Conservation (phyloP, 2,888 invertebrate species). For the Cremastinae sp. region DNA sequence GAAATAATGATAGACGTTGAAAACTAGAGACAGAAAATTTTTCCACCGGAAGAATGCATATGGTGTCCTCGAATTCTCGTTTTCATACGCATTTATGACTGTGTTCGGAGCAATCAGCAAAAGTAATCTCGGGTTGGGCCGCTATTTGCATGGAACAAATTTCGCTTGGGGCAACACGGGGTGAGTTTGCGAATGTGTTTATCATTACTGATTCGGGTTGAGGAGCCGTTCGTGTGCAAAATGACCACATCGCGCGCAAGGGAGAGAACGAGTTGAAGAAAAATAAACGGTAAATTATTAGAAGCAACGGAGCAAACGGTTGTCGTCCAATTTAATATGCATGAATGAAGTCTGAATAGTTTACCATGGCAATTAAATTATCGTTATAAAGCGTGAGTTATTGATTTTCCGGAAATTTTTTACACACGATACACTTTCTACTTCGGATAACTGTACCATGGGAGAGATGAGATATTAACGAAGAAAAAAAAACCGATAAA, state of each 20-base stretch:
- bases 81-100: not conserved
- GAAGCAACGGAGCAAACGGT: constrained; percentile 2
- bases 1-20: too few relatives aligned
- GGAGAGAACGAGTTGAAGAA: not conserved
- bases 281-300: constrained; percentile 34
- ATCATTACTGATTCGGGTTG: not conserved
- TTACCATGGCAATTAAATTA: constrained; percentile 31
- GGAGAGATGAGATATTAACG: too few relatives aligned
- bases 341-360: constrained; percentile 2
- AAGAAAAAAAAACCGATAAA: too few relatives aligned
- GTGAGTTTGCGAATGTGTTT: constrained; percentile 19
- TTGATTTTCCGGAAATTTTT: constrained; percentile 18
- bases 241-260: too few relatives aligned
- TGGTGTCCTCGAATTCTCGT: too few relatives aligned
- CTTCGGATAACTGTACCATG: not conserved
- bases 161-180: constrained; percentile 10
- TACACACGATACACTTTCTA: not conserved
- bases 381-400: constrained; percentile 3
- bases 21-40: too few relatives aligned
- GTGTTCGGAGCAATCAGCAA: constrained; percentile 18
- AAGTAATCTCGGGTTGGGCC: constrained; percentile 31
- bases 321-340: constrained; percentile 30
- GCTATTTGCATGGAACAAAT: constrained; percentile 25
- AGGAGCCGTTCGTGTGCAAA: not conserved
- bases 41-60: too few relatives aligned